These are phyloP conservation scores for Cinara cedri DNA, from an alignment of 2,888 invertebrate species.

Conservation along the genomic window DNA sequence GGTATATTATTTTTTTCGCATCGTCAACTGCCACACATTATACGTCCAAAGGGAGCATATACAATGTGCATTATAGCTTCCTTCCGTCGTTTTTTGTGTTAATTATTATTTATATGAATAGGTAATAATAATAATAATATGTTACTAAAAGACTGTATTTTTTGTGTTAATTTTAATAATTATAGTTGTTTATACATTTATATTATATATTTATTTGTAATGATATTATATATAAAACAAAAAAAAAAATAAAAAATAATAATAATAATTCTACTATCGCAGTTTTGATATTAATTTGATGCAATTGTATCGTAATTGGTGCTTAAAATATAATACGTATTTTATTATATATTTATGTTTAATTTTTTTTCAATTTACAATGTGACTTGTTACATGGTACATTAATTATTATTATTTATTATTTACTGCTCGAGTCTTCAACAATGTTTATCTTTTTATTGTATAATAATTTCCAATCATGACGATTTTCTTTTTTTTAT, in stretches of 20 bases:
- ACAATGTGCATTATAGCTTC: not conserved
- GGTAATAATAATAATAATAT: conserved; percentile 28
- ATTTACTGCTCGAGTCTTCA: conserved; percentile 38
- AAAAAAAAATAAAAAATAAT: not conserved
- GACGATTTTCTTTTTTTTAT: conserved; percentile 14
- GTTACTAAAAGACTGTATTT: conserved; percentile 57
- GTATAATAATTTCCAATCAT: conserved; percentile 43
- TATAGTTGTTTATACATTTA: conserved; percentile 45
- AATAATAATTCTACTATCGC: conserved; percentile 29
- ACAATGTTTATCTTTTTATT: conserved; percentile 51
- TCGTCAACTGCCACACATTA: not conserved
- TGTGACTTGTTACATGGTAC: conserved; percentile 24
- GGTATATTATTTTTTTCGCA: not conserved
- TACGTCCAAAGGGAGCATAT: not conserved
- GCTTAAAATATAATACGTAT: conserved; percentile 31
- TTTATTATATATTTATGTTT: not conserved
- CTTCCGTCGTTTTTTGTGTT: not conserved
- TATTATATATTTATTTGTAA: conserved; percentile 40
- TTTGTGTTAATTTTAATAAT: conserved; percentile 48
- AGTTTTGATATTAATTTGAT: conserved; percentile 38
- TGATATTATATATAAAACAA: conserved; percentile 23
- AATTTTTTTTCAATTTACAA: conserved; percentile 12
- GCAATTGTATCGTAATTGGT: conserved; percentile 50
- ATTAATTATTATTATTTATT: not conserved
- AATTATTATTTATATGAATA: conserved; percentile 36